A percentile compares a stretch with the other conserved stretches of the same genome.
These are phyloP conservation scores for Aspiorhynchus laticeps DNA, from an alignment of 2,113 vertebrate species.

Conservation along the genomic window DNA sequence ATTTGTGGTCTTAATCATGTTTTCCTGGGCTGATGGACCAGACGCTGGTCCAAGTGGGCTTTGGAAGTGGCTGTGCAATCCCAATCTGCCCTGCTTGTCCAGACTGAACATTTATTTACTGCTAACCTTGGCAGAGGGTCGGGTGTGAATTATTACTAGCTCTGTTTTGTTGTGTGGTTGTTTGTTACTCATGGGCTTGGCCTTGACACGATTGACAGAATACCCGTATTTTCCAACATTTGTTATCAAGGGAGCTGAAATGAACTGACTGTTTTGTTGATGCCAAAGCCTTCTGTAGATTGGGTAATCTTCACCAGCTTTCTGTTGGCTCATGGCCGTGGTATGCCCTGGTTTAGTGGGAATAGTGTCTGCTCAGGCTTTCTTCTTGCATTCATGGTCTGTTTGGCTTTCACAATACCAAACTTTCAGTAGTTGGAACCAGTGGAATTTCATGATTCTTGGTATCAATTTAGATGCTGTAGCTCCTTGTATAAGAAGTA, in stretches of 20 bases:
- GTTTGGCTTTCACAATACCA: background rate
- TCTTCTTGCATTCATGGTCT: background rate
- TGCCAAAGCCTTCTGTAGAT: conserved; percentile 12
- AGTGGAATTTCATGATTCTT: background rate
- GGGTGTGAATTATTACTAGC: conserved; percentile 35
- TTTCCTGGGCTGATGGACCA: background rate
- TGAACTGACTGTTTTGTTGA: conserved; percentile 16
- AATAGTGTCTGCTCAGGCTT: conserved; percentile 4
- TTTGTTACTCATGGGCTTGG: conserved; percentile 8
- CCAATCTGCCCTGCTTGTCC: background rate
- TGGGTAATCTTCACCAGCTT: conserved; percentile 24
- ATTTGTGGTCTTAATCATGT: conserved; percentile 1
- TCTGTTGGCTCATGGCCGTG: conserved; percentile 10
- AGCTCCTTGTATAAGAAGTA: no score
- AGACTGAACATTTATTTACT: conserved; percentile 34
- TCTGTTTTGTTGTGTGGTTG: background rate
- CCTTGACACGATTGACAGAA: conserved; percentile 25
- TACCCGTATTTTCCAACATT: conserved; percentile 34
- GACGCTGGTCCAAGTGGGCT: background rate
- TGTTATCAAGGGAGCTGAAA: conserved; percentile 35
- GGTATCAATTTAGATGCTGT: background rate
- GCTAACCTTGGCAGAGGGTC: conserved; percentile 27
- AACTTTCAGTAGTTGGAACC: background rate
- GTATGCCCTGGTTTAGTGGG: conserved; percentile 28
- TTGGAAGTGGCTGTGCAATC: conserved; percentile 1